These are phyloP conservation scores for Taeniopygia guttata DNA, from an alignment of 2,797 vertebrate genomes.

Conservation along the genomic window DNA sequence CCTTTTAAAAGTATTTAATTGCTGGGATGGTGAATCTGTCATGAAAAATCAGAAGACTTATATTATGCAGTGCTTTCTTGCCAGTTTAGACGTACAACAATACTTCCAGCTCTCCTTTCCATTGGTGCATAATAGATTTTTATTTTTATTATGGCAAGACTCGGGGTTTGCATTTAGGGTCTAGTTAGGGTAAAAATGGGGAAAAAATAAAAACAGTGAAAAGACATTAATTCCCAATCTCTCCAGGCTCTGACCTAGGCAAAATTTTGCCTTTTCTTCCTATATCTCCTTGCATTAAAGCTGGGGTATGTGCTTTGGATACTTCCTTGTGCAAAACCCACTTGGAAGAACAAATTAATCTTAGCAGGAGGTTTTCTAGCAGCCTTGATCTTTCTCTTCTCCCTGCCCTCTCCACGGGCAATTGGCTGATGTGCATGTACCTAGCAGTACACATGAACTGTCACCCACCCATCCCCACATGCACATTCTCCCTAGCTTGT, in stretches of 20 bases:
- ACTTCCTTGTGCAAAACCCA: background rate
- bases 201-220: background rate
- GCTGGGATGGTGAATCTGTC: conserved; percentile 1
- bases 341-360: background rate
- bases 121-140: background rate
- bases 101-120: background rate
- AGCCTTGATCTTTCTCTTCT: background rate
- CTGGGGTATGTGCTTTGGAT: background rate
- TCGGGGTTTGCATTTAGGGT: background rate
- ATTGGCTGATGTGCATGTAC: background rate
- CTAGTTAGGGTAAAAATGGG: background rate
- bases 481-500: background rate
- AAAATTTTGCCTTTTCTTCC: background rate
- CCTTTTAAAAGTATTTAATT: conserved; percentile 47
- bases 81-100: background rate
- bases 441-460: background rate
- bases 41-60: background rate
- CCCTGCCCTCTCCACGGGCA: background rate
- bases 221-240: background rate
- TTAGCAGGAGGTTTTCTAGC: background rate
- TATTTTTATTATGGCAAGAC: background rate
- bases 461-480: rapidly evolving
- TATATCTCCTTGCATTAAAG: background rate
- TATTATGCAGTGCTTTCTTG: background rate
- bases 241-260: background rate